These are phyloP conservation scores for Platanista minor DNA, from an alignment of 2,113 vertebrate genomes.

Conservation along the genomic window DNA sequence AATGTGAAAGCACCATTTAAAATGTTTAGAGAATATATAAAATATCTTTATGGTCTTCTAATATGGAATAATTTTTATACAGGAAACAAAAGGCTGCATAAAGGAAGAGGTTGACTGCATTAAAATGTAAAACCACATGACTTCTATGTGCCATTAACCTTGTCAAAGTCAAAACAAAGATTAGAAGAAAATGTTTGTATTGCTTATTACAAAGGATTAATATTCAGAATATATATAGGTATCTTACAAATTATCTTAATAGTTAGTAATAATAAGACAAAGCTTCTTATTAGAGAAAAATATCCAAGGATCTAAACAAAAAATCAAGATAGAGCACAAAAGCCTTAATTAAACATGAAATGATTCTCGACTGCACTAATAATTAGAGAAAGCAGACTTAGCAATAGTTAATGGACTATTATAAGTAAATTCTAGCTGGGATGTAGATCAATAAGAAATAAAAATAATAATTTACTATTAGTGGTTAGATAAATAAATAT, in stretches of 20 bases:
- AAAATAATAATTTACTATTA: not conserved
- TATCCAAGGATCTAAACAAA: not conserved
- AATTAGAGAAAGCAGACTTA: not conserved
- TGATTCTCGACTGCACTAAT: not conserved
- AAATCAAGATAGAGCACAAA: not conserved
- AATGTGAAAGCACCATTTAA: not conserved
- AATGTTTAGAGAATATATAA: not conserved
- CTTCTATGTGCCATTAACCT: not conserved
- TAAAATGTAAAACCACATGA: not conserved
- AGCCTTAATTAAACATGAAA: not conserved
- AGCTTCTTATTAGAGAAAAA: not conserved
- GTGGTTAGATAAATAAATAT: not conserved
- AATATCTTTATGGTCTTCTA: not conserved
- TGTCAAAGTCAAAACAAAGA: not conserved
- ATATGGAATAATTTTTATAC: not conserved
- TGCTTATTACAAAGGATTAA: not conserved
- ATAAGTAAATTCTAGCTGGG: not conserved
- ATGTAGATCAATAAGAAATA: not conserved
- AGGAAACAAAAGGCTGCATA: not conserved
- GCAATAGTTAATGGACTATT: not conserved
- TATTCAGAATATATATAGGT: not conserved
- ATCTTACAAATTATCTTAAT: not conserved
- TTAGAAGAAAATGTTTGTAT: not conserved
- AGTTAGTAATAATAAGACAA: not conserved
- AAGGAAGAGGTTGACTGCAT: not conserved